Percentiles rank a stretch among this genome's conserved stretches.
Evolutionary conservation across 2,888 invertebrate genomes (phyloP).

Genomic region (Drosophila rubida): DNA sequence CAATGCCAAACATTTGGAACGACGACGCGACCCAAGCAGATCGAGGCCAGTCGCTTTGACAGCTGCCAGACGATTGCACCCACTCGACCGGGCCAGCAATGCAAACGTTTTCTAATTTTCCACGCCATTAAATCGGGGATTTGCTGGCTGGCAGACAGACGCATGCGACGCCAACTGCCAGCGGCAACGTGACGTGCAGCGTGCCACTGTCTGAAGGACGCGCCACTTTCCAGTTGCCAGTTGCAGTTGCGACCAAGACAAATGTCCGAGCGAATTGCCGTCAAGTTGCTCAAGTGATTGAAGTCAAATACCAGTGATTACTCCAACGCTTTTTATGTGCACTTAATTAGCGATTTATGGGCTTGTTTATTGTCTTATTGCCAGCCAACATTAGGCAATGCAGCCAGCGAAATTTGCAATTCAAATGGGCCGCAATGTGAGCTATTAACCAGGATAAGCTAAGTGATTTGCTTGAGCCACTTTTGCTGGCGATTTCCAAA

Average conservation of each 20-base stretch:
- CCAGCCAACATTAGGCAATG: neutral
- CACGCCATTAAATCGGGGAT: conserved; percentile 79
- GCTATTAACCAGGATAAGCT: no score
- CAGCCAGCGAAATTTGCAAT: neutral
- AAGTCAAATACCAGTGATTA: conserved; percentile 3
- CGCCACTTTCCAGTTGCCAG: no score
- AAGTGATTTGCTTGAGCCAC: no score
- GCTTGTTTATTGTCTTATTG: conserved; percentile 8
- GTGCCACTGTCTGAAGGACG: conserved; percentile 35
- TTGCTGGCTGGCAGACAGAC: conserved; percentile 62
- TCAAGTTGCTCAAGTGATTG: conserved; percentile 19
- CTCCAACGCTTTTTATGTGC: neutral
- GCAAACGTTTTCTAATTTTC: conserved; percentile 83
- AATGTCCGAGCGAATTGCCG: conserved; percentile 33
- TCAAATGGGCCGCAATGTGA: neutral
- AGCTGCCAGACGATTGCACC: conserved; percentile 55
- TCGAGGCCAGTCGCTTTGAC: conserved; percentile 67
- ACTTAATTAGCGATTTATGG: conserved; percentile 25
- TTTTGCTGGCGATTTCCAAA: no score
- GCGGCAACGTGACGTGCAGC: conserved; percentile 39
- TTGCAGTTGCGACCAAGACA: conserved; percentile 32
- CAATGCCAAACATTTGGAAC: conserved; percentile 50
- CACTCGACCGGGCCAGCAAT: conserved; percentile 26
- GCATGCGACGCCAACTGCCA: conserved; percentile 58
- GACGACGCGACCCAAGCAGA: conserved; percentile 40